Conservation (phyloP, 2,113 vertebrate genomes). For the Platycercus adscitus region DNA sequence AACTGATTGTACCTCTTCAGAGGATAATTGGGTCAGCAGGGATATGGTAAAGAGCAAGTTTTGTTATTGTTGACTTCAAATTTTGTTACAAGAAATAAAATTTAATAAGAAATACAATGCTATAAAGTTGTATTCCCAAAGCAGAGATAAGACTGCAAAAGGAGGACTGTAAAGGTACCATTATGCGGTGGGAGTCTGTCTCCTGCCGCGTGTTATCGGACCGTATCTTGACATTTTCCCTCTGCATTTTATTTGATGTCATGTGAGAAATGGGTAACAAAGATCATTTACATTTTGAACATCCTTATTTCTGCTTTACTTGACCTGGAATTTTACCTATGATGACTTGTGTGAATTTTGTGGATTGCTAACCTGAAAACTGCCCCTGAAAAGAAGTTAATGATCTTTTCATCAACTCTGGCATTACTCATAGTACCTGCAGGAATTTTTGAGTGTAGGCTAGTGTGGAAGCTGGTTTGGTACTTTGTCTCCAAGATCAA, state of each 20-base stretch:
- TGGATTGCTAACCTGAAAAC: neutral
- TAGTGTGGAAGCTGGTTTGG: neutral
- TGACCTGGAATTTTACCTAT: neutral
- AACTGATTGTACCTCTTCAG: neutral
- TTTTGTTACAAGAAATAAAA: constrained; percentile 9
- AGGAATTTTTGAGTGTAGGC: neutral
- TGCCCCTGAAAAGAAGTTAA: neutral
- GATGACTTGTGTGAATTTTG: neutral
- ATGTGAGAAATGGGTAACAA: neutral
- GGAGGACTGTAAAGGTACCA: neutral
- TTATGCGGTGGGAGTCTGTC: neutral
- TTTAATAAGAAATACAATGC: neutral
- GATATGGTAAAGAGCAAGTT: neutral
- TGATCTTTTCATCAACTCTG: neutral
- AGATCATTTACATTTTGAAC: neutral
- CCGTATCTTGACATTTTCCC: neutral
- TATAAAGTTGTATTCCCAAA: neutral
- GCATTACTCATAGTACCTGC: neutral
- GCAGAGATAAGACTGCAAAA: neutral
- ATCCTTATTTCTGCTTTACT: neutral
- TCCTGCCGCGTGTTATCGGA: neutral
- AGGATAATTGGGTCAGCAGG: constrained; percentile 1
- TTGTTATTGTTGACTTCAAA: neutral
- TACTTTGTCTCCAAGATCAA: neutral
- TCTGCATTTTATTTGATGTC: neutral